phyloP scores from a whole-genome alignment of 1,140 invertebrate genomes.

The Mamestra configurata region DNA sequence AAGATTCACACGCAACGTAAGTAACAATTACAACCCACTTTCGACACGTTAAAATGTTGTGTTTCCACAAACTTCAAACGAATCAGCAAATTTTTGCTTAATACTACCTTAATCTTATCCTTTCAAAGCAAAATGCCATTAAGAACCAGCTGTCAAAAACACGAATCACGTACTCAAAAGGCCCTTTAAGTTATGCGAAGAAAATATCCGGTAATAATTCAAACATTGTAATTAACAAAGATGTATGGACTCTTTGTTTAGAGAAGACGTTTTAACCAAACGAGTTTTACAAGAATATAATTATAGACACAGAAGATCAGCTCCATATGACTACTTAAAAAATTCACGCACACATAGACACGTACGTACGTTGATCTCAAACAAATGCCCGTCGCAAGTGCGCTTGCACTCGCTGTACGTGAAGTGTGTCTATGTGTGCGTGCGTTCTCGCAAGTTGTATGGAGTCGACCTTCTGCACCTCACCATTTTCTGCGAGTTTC shows the following conservation, averaged over 20 bases:
- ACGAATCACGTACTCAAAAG: neutral
- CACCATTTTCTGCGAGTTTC: neutral
- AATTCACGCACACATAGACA: neutral
- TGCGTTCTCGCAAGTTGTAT: no score
- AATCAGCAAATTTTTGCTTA: neutral
- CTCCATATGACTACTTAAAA: neutral
- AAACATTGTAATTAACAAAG: slow-evolving; percentile 34
- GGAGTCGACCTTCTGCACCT: no score
- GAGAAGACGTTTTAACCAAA: slow-evolving; percentile 7
- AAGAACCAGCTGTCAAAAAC: neutral
- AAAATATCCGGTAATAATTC: slow-evolving; percentile 37
- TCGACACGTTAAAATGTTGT: neutral
- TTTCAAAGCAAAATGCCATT: neutral
- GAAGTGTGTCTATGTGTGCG: no score
- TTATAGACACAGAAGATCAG: neutral
- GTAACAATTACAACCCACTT: neutral
- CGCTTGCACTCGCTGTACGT: no score
- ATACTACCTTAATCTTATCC: neutral
- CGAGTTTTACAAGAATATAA: neutral
- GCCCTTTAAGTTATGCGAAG: slow-evolving; percentile 10
- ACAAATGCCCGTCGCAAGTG: no score
- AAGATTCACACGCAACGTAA: neutral
- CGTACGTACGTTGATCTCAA: no score
- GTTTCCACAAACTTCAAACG: neutral
- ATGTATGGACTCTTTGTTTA: slow-evolving; percentile 17